Conservation (phyloP, 2,888 invertebrate species). For the Apamea monoglypha region DNA sequence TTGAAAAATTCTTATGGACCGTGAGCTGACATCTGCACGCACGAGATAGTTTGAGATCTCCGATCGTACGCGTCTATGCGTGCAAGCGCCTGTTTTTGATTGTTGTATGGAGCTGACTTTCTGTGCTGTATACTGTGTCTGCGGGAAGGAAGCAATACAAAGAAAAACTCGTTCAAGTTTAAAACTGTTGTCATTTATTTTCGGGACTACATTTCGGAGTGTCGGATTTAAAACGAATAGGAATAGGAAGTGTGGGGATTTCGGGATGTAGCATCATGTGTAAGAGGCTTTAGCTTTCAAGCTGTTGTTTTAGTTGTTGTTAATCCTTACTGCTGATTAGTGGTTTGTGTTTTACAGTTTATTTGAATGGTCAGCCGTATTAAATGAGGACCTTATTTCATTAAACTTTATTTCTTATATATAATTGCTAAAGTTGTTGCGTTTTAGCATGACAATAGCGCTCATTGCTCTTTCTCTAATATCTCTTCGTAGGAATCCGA, state of each 20-base stretch:
- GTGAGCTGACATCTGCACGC: neutral
- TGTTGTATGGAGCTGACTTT: neutral
- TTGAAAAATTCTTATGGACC: too few species aligned
- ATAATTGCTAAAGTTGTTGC: neutral
- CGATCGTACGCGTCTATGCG: neutral
- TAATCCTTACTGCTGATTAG: slow-evolving; percentile 32
- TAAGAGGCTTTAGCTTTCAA: slow-evolving; percentile 44
- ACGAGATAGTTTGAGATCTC: neutral
- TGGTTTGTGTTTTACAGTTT: neutral
- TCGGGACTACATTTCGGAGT: slow-evolving; percentile 52
- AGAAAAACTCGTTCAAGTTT: slow-evolving; percentile 55
- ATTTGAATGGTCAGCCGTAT: neutral
- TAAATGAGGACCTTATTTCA: neutral
- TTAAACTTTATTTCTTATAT: neutral
- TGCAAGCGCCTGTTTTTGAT: neutral
- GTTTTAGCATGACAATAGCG: neutral
- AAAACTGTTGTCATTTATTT: slow-evolving; percentile 68
- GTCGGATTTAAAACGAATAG: slow-evolving; percentile 58
- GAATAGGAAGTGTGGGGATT: slow-evolving; percentile 34
- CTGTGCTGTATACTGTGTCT: neutral
- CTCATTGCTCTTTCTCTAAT: too few species aligned
- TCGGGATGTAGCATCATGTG: slow-evolving; percentile 30
- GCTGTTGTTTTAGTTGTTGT: slow-evolving; percentile 27
- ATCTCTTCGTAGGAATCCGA: neutral
- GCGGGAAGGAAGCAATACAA: slow-evolving; percentile 50